Evolutionary conservation across 2,888 invertebrate genomes (phyloP), one percentile per base, ranked within the genome.

Genomic region (Callyntrura sp.): DNA sequence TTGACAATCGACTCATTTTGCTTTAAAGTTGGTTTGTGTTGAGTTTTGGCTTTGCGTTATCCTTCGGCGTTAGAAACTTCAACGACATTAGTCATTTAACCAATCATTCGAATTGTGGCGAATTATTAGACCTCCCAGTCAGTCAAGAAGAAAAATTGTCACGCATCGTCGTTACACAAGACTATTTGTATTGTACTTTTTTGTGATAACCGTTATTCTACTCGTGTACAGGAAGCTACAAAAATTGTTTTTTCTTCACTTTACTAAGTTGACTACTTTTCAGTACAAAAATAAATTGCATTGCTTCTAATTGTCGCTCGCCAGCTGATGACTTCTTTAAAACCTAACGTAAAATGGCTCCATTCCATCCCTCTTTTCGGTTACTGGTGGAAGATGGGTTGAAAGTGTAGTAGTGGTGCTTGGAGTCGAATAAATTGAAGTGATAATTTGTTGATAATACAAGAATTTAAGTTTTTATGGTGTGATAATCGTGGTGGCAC

Each of bases 231-330:
- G 28, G 14, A 28, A 1, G 8, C 1, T 60, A 17, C n/a, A 60
- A 60, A 51, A 51, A 51, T n/a, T 1, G 1, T n/a, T 60, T 65
- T 65, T 65, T 65, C 25, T 28, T 65, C 65, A 25, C 28, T 65
- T 65, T n/a, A 65, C 65, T 65, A 65, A 12, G 0, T 28, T 28
- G 25, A 65, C 25, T 28, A 25, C 23, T 62, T 25, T 23, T 23
- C 60, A n/a, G 23, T 62, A 62, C 28, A 65, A 65, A 65, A 65
- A 65, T 65, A 65, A 65, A 28, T 65, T 28, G 28, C 65, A 65
- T 65, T 65, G 65, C 20, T 20, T 5, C 14, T 28, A 8, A 17
- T n/a, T 65, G n/a, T n/a, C n/a, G 14, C 28, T 28, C 14, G 4
- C 14, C 20, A 17, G 20, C 23, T 20, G 20, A 60, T 20, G 6